Base-by-base conservation (phyloP, 2,797 vertebrate genomes). In the Liasis olivaceus region DNA sequence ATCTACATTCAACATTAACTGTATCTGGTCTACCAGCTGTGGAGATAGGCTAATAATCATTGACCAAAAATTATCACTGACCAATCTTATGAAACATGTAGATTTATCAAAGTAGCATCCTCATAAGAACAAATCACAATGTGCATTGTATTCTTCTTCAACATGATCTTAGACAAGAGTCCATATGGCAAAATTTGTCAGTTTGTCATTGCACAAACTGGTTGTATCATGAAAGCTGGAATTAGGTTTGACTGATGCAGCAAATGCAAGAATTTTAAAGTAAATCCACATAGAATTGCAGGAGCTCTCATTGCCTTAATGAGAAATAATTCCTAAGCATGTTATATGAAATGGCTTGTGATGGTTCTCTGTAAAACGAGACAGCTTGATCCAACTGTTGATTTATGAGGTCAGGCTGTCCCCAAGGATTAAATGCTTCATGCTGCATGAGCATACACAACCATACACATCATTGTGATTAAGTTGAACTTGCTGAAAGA, bases 321-420 rank as follows among this genome's bases (percentile, higher is more conserved):
- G 59, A 93, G 90, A 59, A 14, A 6, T 26, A 60, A 0, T 85
- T 36, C 56, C 17, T 94, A 31, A 4, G 5, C 22, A 69, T 66
- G 31, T 60, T 84, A 47, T 8, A 84, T n/a, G 60, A 69, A 92
- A 90, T 90, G 31, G 4, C 85, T 92, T 84, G 51, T 88, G 85
- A 72, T 88, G 12, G 60, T 54, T 85, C 56, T 85, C 69, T 60
- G 24, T 54, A 0, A 89, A 93, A 11, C 17, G 88, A 92, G 84
- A 26, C 4, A 93, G 86, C 13, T 13, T 91, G 22, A 92, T 20
- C 42, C 2, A 94, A 0, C 0, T 62, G 0, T n/a, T 87, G 0
- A 0, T 92, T 94, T 94, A 36, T 2, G 42, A 8, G 6, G 22
- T 7, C 12, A 89, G 72, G 0, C 1, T 66, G 15, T 13, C 20